Evolutionary conservation across 64 coral and sea anemone species (phyloP).

Genomic region (Stichodactyla mertensii): DNA sequence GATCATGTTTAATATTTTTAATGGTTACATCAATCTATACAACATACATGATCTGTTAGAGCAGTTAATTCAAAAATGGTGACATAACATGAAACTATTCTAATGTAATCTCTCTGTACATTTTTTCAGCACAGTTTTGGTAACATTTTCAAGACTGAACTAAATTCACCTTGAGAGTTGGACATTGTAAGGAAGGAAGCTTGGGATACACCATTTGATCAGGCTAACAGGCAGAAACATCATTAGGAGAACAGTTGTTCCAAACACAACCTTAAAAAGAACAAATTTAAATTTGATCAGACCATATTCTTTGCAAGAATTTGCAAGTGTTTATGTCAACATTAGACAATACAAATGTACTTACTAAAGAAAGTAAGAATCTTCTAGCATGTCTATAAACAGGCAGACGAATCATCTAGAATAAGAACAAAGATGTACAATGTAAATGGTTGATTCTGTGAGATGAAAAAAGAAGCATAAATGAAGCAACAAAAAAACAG

Average conservation of each 20-base stretch:
- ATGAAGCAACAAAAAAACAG: neutral
- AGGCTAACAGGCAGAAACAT: conserved; percentile 87
- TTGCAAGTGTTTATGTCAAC: no score
- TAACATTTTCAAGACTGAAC: neutral
- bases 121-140: neutral
- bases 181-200: conserved; percentile 86
- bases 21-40: no score
- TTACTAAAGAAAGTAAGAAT: conserved; percentile 90
- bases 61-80: no score
- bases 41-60: no score
- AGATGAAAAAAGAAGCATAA: neutral
- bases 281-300: neutral
- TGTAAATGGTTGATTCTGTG: neutral
- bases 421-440: neutral
- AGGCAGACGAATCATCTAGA: conserved; percentile 91
- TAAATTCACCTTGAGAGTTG: conserved; percentile 70
- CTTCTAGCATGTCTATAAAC: conserved; percentile 91
- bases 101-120: no score
- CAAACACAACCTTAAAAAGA: conserved; percentile 86
- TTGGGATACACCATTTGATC: conserved; percentile 73
- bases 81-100: no score
- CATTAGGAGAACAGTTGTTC: conserved; percentile 89
- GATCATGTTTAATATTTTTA: no score
- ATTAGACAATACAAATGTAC: neutral
- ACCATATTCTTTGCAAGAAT: neutral